Base-by-base conservation (phyloP, 2,797 vertebrate species). In the Xenops minutus region DNA sequence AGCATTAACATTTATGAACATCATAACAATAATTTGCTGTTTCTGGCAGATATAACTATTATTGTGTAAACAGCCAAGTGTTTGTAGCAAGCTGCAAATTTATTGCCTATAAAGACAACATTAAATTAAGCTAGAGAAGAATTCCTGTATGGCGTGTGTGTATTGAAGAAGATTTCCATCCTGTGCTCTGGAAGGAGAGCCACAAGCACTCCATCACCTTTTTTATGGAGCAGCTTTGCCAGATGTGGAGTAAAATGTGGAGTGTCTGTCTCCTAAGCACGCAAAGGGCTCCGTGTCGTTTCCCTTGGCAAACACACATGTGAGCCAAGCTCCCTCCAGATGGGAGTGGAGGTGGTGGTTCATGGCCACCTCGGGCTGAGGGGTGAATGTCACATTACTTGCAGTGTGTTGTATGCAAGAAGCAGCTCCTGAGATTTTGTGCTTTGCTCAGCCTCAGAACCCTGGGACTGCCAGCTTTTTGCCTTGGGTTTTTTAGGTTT, bases 151-250 rank as follows among this genome's bases (percentile, higher is more conserved):
- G 77, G 80, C 16, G 0, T 79, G 24, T 79, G 27, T 89, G 79
- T 56, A 64, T 26, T 48, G 93, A 83, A 76, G 94, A 95, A 82
- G 75, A 84, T 68, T 85, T 84, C 79, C 20, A 71, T 67, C 61
- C 88, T n/a, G 10, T 68, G 72, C 39, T 61, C 74, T 93, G 92
- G 74, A 95, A 87, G 85, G 67, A 89, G 84, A 80, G 55, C 93
- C 95, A 55, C 74, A 87, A 95, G 75, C 83, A 58, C 96, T 95
- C 81, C 83, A 55, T 76, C 83, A 90, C 85, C 96, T 92, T 88
- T 95, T 96, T 93, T 91, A 88, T 93, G 73, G 91, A 89, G 88
- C 89, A 77, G 56, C 56, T 23, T 10, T 88, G 68, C 92, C 95
- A 96, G 94, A 95, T 93, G 89, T 85, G 74, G 71, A 92, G 51